A percentile compares a stretch with the other conserved stretches of the same genome.
Evolutionary conservation across 2,797 vertebrate species (phyloP).

Genomic region (Acanthis flammea): DNA sequence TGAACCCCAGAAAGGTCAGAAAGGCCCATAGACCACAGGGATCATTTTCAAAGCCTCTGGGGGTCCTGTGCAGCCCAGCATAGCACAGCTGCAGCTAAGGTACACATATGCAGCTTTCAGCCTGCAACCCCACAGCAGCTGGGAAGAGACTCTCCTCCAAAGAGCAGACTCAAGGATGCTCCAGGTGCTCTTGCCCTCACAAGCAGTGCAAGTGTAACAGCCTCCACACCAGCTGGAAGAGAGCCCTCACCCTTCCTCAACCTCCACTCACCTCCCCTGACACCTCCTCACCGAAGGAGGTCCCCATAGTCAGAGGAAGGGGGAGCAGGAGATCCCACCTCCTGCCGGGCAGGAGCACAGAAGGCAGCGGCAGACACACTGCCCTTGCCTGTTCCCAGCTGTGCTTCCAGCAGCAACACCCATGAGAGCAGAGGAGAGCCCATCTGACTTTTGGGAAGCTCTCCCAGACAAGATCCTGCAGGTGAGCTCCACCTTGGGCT

Average conservation of each 20-base stretch:
- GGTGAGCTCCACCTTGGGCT: not conserved
- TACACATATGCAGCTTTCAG: accelerated
- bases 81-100: not conserved
- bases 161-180: not conserved
- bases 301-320: not conserved
- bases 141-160: not conserved
- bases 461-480: not conserved
- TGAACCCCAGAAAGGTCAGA: not conserved
- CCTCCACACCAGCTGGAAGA: not conserved
- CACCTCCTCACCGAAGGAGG: not conserved
- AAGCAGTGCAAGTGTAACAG: not conserved
- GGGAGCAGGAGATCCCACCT: not conserved
- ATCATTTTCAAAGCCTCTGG: not conserved
- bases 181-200: not conserved
- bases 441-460: accelerated
- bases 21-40: not conserved
- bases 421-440: not conserved
- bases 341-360: not conserved
- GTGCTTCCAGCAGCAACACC: not conserved
- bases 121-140: not conserved
- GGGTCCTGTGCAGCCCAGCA: not conserved
- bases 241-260: not conserved
- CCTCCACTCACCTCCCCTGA: accelerated
- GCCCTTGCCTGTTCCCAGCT: not conserved
- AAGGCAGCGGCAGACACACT: not conserved